Percentiles rank a stretch among this genome's conserved stretches.
These are phyloP conservation scores for Aphaenogaster ashmeadi DNA, from an alignment of 1,140 invertebrate genomes.

Conservation along the genomic window DNA sequence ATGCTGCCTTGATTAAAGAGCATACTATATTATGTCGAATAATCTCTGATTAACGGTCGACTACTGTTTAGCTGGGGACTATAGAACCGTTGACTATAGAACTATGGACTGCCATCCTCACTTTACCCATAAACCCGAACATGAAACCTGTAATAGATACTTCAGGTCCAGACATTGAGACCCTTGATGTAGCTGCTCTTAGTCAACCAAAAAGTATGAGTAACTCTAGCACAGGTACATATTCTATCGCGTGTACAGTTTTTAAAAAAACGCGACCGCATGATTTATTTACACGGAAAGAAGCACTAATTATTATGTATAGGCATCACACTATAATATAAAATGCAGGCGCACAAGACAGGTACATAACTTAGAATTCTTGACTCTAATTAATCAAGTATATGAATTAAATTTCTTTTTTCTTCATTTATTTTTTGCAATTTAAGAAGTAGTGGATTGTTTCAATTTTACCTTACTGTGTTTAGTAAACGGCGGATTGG, in stretches of 20 bases:
- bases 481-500: background rate
- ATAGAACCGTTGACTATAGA: conserved; percentile 11
- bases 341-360: background rate
- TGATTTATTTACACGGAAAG: conserved; percentile 3
- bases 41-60: conserved; percentile 7
- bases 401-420: conserved; percentile 10
- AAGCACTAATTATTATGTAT: background rate
- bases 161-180: conserved; percentile 48
- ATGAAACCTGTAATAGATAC: conserved; percentile 60
- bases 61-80: background rate
- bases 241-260: background rate
- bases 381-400: background rate
- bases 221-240: conserved; percentile 9
- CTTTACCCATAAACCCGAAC: conserved; percentile 42
- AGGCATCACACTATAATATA: background rate
- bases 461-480: background rate
- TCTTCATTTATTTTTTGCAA: background rate
- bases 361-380: background rate
- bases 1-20: background rate
- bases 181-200: conserved; percentile 36
- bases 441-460: background rate
- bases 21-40: background rate
- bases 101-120: conserved; percentile 5
- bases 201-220: background rate
- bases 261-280: background rate